These are phyloP conservation scores for Hystrix brachyura DNA, from an alignment of 2,113 vertebrate species.

Conservation along the genomic window DNA sequence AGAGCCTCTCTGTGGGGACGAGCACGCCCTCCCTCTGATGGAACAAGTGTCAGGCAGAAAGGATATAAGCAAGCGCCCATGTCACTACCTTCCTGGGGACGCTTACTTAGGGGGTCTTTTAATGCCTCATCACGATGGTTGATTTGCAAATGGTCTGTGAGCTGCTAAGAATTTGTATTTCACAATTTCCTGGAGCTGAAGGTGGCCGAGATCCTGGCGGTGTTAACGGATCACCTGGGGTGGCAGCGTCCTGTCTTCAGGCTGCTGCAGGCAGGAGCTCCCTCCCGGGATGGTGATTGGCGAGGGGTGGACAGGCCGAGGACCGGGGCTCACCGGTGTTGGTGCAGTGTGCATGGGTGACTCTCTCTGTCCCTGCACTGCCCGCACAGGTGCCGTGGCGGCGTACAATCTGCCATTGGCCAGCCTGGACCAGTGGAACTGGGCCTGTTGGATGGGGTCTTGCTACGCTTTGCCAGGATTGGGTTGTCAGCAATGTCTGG, in stretches of 20 bases:
- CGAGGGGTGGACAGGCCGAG: no score
- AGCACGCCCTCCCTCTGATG: not conserved
- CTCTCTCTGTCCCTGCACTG: fast-evolving
- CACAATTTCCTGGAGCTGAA: not conserved
- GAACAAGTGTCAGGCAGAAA: conserved; percentile 18
- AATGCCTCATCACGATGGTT: not conserved
- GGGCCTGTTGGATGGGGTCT: not conserved
- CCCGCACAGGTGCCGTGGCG: no score
- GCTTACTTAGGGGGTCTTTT: conserved; percentile 28
- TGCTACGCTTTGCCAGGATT: not conserved
- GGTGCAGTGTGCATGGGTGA: fast-evolving
- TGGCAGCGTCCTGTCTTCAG: fast-evolving
- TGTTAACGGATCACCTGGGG: not conserved
- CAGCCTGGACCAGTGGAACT: not conserved
- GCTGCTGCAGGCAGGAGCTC: not conserved
- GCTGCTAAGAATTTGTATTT: conserved; percentile 55
- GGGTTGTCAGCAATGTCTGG: not conserved
- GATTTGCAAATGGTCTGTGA: not conserved
- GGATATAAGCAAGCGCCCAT: not conserved
- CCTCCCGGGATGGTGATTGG: not conserved
- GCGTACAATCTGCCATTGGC: not conserved
- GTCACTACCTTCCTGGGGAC: not conserved
- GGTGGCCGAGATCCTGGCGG: not conserved
- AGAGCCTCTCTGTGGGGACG: not conserved
- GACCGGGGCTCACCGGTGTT: fast-evolving